These are phyloP conservation scores for Dreissena polymorpha DNA, from an alignment of 1,140 invertebrate genomes.

Conservation along the genomic window DNA sequence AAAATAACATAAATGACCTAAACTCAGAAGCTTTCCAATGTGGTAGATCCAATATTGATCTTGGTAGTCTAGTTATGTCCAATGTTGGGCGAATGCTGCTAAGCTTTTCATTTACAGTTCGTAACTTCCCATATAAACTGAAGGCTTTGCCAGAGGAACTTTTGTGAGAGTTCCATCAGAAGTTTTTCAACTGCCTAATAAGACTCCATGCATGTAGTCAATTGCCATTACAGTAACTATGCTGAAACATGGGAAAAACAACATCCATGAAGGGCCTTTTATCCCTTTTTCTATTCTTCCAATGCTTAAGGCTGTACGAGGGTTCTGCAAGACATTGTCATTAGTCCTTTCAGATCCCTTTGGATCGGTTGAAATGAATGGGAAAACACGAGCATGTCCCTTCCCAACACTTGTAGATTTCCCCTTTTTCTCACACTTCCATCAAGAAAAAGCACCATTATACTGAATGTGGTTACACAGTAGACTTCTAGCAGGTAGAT, in stretches of 20 bases:
- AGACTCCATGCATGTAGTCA: conserved; percentile 40
- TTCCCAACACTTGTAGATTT: conserved; percentile 32
- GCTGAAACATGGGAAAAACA: conserved; percentile 24
- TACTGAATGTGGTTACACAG: conserved; percentile 46
- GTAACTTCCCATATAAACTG: conserved; percentile 10
- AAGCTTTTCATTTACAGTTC: conserved; percentile 14
- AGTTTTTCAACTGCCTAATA: conserved; percentile 18
- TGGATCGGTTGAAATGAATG: conserved; percentile 24
- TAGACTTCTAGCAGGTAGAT: conserved; percentile 44
- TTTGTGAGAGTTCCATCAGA: conserved; percentile 14
- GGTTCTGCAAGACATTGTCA: conserved; percentile 1
- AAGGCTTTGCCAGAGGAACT: conserved; percentile 5
- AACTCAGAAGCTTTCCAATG: conserved; percentile 45
- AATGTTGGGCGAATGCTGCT: conserved; percentile 24
- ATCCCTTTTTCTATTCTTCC: conserved; percentile 22
- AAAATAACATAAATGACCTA: conserved; percentile 32
- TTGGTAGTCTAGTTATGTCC: conserved; percentile 24
- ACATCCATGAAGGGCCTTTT: conserved; percentile 22
- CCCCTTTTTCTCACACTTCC: conserved; percentile 42
- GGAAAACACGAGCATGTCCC: conserved; percentile 36
- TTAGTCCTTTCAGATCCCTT: conserved; percentile 2
- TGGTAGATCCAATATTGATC: conserved; percentile 32
- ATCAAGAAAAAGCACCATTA: conserved; percentile 44
- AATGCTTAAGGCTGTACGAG: background rate
- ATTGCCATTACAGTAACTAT: conserved; percentile 25